A percentile compares a stretch with the other conserved stretches of the same genome.
Conservation (phyloP, 2,888 invertebrate species). For the Limnephilus auricula region DNA sequence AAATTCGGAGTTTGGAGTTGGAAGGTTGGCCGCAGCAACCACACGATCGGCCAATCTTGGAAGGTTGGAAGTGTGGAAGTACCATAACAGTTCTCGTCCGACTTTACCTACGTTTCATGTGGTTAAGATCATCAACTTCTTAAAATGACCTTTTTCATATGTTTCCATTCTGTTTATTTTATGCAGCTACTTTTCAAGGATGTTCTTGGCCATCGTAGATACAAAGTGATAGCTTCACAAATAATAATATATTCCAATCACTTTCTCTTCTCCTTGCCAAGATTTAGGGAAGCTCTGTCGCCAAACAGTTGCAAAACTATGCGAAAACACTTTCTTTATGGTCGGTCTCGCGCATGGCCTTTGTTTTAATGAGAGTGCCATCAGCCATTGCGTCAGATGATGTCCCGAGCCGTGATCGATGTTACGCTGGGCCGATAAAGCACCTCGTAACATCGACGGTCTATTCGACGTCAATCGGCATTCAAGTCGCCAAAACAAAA, state of each 20-base stretch:
- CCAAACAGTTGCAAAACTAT: slow-evolving; percentile 10
- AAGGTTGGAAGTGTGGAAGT: too few relatives aligned
- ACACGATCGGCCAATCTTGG: too few relatives aligned
- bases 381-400: neutral
- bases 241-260: neutral
- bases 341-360: slow-evolving; percentile 3
- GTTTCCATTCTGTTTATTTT: too few relatives aligned
- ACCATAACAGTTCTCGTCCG: neutral
- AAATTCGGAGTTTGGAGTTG: too few relatives aligned
- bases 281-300: slow-evolving; percentile 11
- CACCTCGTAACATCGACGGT: neutral
- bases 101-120: neutral
- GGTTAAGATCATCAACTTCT: neutral
- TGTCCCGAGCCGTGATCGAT: slow-evolving; percentile 1
- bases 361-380: slow-evolving; percentile 24
- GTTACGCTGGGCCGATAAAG: neutral
- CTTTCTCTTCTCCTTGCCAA: neutral
- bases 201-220: neutral
- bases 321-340: slow-evolving; percentile 4
- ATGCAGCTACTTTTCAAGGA: neutral
- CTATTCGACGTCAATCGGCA: neutral
- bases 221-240: neutral
- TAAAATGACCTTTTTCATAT: too few relatives aligned
- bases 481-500: neutral
- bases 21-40: too few relatives aligned